Conservation (phyloP, 37 sponge, comb jelly and placozoan species). For the Cliona cf. orientalis region DNA sequence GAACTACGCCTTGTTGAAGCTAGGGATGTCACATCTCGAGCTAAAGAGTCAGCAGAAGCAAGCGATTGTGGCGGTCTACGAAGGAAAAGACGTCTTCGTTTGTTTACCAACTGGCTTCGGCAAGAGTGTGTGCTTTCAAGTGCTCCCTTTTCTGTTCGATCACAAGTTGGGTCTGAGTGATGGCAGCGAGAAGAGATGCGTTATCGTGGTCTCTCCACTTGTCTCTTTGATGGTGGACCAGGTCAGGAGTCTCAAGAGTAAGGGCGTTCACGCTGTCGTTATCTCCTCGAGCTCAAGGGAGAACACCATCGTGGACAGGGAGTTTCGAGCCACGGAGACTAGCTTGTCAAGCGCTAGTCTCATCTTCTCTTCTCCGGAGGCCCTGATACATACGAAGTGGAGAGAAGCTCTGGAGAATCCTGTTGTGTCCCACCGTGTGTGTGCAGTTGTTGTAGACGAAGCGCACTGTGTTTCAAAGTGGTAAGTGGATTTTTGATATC, state of each 20-base stretch:
- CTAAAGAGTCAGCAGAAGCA: neutral
- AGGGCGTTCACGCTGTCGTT: no score
- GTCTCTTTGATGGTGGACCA: conserved; percentile 64
- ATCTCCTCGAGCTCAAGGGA: no score
- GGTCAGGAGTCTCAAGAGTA: conserved; percentile 12
- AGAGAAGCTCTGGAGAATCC: conserved; percentile 31
- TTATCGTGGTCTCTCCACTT: conserved; percentile 49
- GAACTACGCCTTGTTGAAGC: neutral
- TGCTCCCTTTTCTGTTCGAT: conserved; percentile 11
- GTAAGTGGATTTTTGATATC: no score
- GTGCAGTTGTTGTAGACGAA: conserved; percentile 10
- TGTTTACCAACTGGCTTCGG: conserved; percentile 8
- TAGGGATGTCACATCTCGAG: neutral
- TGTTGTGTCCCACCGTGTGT: neutral
- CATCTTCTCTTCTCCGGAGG: conserved; percentile 32
- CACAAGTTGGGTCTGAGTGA: neutral
- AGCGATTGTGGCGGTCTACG: neutral
- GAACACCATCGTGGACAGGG: no score
- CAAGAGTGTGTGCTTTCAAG: neutral
- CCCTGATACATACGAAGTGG: conserved; percentile 14
- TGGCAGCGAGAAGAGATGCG: neutral
- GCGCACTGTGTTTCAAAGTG: conserved; percentile 47
- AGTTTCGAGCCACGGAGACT: no score
- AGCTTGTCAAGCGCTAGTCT: no score
- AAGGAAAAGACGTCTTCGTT: conserved; percentile 1